Evolutionary conservation across 2,888 invertebrate genomes (phyloP), one percentile per base, ranked within the genome.

Genomic region (Cataglyphis cursor): DNA sequence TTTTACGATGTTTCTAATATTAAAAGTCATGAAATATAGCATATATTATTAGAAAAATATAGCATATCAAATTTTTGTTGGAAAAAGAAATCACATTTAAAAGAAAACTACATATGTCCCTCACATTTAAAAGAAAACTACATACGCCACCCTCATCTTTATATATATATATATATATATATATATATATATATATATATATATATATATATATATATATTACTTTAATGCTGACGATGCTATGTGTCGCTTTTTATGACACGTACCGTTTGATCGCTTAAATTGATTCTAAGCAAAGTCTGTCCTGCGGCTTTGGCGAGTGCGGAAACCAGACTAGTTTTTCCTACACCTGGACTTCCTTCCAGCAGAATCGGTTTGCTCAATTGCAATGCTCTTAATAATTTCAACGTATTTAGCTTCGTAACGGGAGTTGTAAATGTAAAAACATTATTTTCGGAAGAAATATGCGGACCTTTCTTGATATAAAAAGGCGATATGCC

Each of bases 261-360:
- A 95, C 96, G 95, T 95, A 98, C 98, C 54, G 99, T 99, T 95
- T 99, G 99, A 93, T 99, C 99, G 72, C 99, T 99, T 68, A 99
- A 96, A 96, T 99, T 99, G 83, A 99, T 98, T 65, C 99, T 96
- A 18, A 99, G 97, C 48, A 99, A 96, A 92, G 96, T 96, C 94
- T 98, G 97, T 1, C 98, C 98, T 2, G 98, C 97, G 10, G 97
- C 96, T 92, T 96, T 97, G 0, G 99, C 99, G 59, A 99, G 95
- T 38, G 99, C 99, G 76, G 97, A 97, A 1, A 99, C 98, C 80
- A 99, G 96, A 90, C 99, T 99, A 0, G 99, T 99, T 95, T 99
- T 99, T 3, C 99, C 99, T 28, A 99, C 99, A 2, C 99, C 99
- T 3, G 99, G 99, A 91, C 99, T 98, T 2, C 99, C 99, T 96